These are phyloP conservation scores for Gopherus evgoodei DNA, from an alignment of 2,113 vertebrate genomes.

Conservation along the genomic window DNA sequence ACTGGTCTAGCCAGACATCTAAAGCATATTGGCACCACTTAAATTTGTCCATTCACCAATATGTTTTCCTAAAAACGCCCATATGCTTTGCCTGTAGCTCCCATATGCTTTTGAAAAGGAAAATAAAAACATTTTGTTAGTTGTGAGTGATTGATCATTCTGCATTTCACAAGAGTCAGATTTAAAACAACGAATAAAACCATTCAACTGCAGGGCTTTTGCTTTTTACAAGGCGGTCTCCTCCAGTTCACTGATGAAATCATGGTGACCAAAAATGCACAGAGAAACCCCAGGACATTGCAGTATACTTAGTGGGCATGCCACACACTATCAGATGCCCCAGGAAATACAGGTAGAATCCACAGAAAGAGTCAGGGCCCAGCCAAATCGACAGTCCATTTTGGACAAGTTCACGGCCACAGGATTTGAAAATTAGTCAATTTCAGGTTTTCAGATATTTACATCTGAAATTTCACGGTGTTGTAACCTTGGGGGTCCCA, in stretches of 20 bases:
- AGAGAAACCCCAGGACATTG: constrained; percentile 4
- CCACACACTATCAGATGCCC: constrained; percentile 54
- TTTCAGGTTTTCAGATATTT: too few species aligned
- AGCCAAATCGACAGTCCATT: too few species aligned
- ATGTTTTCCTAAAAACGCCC: constrained; percentile 81
- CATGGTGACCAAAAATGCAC: constrained; percentile 50
- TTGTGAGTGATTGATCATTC: constrained; percentile 77
- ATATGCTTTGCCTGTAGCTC: constrained; percentile 83
- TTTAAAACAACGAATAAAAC: constrained; percentile 78
- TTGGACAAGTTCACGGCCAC: too few species aligned
- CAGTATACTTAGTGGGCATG: background rate
- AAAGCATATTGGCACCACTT: constrained; percentile 78
- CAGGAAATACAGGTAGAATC: constrained; percentile 71
- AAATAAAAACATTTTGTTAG: constrained; percentile 85
- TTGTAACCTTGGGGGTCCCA: too few species aligned
- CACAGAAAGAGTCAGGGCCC: constrained; percentile 27
- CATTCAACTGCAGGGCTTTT: constrained; percentile 77
- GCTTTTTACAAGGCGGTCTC: constrained; percentile 62
- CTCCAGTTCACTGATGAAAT: constrained; percentile 66
- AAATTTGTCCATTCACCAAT: constrained; percentile 85
- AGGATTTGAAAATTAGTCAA: too few species aligned
- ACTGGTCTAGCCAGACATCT: constrained; percentile 80
- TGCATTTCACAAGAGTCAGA: constrained; percentile 81
- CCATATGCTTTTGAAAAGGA: constrained; percentile 83
- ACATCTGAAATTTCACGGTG: too few species aligned